Evolutionary conservation across 64 coral and sea anemone genomes (phyloP).

Genomic region (Orbicella faveolata): DNA sequence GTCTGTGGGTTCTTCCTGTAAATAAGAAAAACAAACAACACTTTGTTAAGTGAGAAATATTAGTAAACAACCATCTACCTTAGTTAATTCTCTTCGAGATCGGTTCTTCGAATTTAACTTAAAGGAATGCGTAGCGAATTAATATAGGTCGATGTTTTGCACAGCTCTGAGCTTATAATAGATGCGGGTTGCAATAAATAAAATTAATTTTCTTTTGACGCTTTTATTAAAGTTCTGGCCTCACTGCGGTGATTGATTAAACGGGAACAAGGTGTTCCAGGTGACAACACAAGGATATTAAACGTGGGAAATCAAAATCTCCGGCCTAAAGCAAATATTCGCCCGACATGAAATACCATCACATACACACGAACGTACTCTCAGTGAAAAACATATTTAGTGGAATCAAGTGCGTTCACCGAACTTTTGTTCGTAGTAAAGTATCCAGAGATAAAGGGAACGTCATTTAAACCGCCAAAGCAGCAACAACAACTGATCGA

Average conservation of each 20-base stretch:
- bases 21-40: slow-evolving; percentile 31
- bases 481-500: not conserved
- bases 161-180: not conserved
- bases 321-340: not conserved
- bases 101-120: not conserved
- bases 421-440: not conserved
- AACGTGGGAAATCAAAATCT: slow-evolving; percentile 1
- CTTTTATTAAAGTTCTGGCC: not conserved
- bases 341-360: slow-evolving; percentile 7
- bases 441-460: not conserved
- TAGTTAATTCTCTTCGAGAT: not conserved
- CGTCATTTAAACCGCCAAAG: not conserved
- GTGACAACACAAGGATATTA: slow-evolving; percentile 9
- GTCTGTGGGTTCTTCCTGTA: not conserved
- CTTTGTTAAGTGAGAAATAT: slow-evolving; percentile 8
- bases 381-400: not conserved
- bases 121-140: slow-evolving; percentile 17
- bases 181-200: not conserved
- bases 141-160: not conserved
- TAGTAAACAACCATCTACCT: not conserved
- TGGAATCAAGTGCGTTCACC: not conserved
- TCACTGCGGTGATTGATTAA: not conserved
- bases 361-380: not conserved
- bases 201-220: slow-evolving; percentile 14
- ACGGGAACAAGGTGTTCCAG: not conserved